Conservation (phyloP, 2,113 vertebrate species). For the Sinosuthora webbiana region DNA sequence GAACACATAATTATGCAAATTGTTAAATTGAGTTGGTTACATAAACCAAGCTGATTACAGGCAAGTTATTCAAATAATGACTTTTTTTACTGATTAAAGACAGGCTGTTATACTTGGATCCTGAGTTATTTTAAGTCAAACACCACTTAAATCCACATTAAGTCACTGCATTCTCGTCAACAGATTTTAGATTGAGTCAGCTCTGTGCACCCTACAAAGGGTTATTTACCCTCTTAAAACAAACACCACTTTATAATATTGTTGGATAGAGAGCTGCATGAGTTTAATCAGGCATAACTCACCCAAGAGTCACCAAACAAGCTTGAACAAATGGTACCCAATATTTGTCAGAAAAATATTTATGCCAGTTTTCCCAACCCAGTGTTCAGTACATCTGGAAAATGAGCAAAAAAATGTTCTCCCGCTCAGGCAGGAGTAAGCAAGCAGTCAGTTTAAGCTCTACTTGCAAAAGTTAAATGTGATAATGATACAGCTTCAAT, state of each 20-base stretch:
- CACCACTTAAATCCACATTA: neutral
- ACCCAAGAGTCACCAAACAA: neutral
- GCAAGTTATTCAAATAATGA: neutral
- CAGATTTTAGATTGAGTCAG: neutral
- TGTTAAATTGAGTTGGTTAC: neutral
- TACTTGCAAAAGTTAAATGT: neutral
- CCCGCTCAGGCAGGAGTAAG: neutral
- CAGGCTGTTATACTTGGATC: neutral
- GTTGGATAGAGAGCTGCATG: neutral
- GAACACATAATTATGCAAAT: neutral
- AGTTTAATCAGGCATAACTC: neutral
- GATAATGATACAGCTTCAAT: neutral
- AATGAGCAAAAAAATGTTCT: neutral
- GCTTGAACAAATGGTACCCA: neutral
- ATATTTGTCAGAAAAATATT: neutral
- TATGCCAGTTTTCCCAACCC: neutral
- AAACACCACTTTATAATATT: neutral
- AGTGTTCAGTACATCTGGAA: neutral
- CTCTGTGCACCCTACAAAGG: neutral
- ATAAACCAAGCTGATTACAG: neutral
- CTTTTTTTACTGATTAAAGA: neutral
- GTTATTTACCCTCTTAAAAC: neutral
- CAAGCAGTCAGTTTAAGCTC: neutral
- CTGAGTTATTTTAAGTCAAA: constrained; percentile 1
- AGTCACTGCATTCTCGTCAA: neutral